phyloP scores from a whole-genome alignment of 2,113 vertebrate genomes.

The Eonycteris spelaea region DNA sequence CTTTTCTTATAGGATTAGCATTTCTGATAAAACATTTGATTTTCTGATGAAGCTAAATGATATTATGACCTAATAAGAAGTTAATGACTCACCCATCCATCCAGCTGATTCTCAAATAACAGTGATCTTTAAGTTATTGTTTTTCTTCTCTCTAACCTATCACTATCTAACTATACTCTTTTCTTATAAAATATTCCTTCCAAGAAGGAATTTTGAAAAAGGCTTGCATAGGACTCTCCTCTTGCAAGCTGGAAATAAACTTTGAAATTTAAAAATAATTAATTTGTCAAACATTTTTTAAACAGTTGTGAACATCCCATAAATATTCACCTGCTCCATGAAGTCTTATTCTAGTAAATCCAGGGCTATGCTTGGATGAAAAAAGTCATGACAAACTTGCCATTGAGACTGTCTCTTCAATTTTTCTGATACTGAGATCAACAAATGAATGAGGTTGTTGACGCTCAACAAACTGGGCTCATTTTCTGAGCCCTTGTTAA shows the following conservation, averaged over 20 bases:
- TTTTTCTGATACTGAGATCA: not conserved
- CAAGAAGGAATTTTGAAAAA: not conserved
- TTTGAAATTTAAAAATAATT: not conserved
- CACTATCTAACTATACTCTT: not conserved
- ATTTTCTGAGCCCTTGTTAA: not conserved
- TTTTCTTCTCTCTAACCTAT: not conserved
- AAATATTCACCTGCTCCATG: not conserved
- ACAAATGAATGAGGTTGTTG: not conserved
- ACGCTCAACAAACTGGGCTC: not conserved
- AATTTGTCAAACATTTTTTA: not conserved
- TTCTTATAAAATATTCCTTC: not conserved
- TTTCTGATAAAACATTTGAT: slow-evolving; percentile 19
- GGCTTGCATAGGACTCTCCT: not conserved
- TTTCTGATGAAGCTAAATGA: not conserved
- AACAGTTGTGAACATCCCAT: not conserved
- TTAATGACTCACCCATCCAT: not conserved
- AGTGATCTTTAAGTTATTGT: not conserved
- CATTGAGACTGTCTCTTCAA: not conserved
- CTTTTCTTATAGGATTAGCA: not conserved
- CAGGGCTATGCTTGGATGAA: not conserved
- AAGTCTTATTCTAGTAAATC: not conserved
- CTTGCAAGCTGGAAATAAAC: not conserved
- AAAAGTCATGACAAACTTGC: not conserved
- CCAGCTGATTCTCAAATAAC: not conserved
- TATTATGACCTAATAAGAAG: not conserved